phyloP scores from a whole-genome alignment of 1,140 invertebrate genomes.

The Adoxophyes honmai region DNA sequence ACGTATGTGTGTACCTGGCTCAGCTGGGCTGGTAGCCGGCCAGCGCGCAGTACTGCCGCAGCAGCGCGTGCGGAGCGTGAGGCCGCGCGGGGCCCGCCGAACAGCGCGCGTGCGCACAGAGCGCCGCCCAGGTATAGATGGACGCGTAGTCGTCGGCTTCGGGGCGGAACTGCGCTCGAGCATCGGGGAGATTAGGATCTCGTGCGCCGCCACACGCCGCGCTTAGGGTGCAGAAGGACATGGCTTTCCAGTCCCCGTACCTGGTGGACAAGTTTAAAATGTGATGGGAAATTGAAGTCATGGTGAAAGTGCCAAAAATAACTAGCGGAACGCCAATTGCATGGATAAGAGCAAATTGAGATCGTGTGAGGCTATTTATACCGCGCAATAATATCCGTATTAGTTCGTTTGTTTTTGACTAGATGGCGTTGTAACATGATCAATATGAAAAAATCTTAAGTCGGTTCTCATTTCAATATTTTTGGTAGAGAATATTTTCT shows the following conservation, averaged over 20 bases:
- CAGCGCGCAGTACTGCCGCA: conserved; percentile 28
- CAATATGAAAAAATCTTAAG: no score
- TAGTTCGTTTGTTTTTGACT: no score
- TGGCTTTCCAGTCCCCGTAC: conserved; percentile 57
- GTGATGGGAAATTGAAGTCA: not conserved
- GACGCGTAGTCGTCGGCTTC: conserved; percentile 31
- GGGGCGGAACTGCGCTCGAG: conserved; percentile 32
- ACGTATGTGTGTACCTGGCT: conserved; percentile 14
- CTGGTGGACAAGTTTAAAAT: conserved; percentile 20
- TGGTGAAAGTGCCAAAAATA: no score
- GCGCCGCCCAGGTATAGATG: conserved; percentile 53
- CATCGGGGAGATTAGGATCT: conserved; percentile 31
- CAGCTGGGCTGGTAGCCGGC: conserved; percentile 49
- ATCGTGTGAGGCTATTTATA: no score
- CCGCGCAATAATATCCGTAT: no score
- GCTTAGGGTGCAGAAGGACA: conserved; percentile 58
- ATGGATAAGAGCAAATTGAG: no score
- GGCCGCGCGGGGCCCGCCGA: conserved; percentile 16
- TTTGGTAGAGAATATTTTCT: no score
- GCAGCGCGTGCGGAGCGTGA: conserved; percentile 30
- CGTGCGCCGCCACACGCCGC: conserved; percentile 58
- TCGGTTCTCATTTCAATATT: no score
- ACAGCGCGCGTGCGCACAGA: conserved; percentile 50
- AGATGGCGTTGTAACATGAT: no score
- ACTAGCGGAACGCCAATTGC: no score